Evolutionary conservation across 2,888 invertebrate genomes (phyloP).

Genomic region (Callyntrura sp.): DNA sequence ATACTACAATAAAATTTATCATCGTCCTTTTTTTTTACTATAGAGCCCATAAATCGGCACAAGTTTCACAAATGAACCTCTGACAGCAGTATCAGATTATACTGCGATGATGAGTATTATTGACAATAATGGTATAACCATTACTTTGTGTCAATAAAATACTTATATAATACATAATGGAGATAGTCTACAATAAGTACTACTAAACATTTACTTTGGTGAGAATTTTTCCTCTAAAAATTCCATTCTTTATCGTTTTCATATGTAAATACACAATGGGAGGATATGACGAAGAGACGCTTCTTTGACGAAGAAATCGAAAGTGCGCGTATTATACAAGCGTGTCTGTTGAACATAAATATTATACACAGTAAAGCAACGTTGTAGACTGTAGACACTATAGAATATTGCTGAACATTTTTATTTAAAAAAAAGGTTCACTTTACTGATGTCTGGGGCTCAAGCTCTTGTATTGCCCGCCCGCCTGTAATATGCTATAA

Average conservation of each 20-base stretch:
- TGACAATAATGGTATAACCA: background rate
- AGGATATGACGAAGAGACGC: slow-evolving; percentile 45
- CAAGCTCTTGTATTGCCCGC: background rate
- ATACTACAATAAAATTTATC: too few species aligned
- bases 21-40: background rate
- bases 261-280: background rate
- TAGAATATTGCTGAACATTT: background rate
- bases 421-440: background rate
- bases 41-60: background rate
- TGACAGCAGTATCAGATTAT: slow-evolving; percentile 19
- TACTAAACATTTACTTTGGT: slow-evolving; percentile 1
- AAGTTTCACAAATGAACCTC: background rate
- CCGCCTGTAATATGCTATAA: background rate
- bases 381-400: background rate
- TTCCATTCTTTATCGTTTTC: slow-evolving; percentile 58
- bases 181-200: background rate
- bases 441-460: too few species aligned
- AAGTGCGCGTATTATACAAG: slow-evolving; percentile 46
- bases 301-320: slow-evolving; percentile 62
- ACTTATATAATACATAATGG: slow-evolving; percentile 28
- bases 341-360: background rate
- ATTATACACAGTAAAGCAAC: background rate
- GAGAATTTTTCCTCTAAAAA: slow-evolving; percentile 67
- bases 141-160: background rate
- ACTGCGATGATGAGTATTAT: background rate